Evolutionary conservation across 2,888 invertebrate genomes (phyloP), one percentile per base, ranked within the genome.

Genomic region (Phymatocera aterrima): DNA sequence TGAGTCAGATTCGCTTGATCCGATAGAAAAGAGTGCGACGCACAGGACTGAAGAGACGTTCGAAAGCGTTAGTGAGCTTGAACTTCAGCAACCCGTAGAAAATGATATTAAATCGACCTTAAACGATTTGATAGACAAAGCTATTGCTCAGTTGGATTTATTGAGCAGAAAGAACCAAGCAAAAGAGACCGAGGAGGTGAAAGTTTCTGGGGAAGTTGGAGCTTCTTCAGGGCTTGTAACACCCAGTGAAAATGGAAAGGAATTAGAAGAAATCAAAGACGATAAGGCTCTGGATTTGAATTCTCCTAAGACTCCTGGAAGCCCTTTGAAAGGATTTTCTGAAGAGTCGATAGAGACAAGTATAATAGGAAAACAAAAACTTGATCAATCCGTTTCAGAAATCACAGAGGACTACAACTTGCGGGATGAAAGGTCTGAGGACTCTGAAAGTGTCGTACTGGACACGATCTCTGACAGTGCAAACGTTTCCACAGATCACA

Each of bases 261-360:
- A 46, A 5, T 28, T 10, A 1, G 4, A 6, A 34, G 51, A 51
- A 72, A 10, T 18, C 1, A 43, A 5, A 8, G 48, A 51, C 0
- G 5, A 43, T 34, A 46, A 3, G 34, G 40, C 24, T 3, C n/a
- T 5, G 40, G 43, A 43, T 40, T 28, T 78, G 10, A 68, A 78
- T 0, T 80, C 83, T 10, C 81, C 80, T 8, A 28, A 77, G 31
- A 81, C 84, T 68, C 46, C 79, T 0, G 82, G 78, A 0, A 85
- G 84, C 61, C 85, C 86, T 0, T 84, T 86, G 21, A 86, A 85
- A 78, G 86, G 86, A 5, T 86, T 86, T 60, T 48, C 79, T 51
- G 46, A 77, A 64, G 82, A 84, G 40, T 74, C 75, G 80, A 82
- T 46, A 80, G 80, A 24, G 34, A 64, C 34, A 43, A 43, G 64